Conservation (phyloP, 2,888 invertebrate genomes). For the Drosophila paracracens region DNA sequence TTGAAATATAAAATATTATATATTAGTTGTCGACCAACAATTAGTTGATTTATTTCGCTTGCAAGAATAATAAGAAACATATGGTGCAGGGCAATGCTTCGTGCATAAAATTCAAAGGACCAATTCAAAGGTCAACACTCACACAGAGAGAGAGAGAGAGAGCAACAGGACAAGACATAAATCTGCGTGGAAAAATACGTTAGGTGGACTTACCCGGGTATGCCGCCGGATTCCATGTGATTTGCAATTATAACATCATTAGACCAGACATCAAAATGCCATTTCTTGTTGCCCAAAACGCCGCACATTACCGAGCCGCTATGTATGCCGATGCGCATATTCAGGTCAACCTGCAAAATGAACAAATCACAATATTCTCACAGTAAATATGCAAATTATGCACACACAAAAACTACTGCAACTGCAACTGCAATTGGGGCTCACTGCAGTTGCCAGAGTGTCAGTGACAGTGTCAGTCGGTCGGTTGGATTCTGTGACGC, state of each 20-base stretch:
- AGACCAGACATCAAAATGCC: conserved; percentile 98
- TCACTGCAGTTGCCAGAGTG: conserved; percentile 26
- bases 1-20: background rate
- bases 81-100: conserved; percentile 25
- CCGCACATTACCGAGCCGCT: conserved; percentile 98
- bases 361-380: conserved; percentile 24
- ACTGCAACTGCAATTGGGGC: conserved; percentile 4
- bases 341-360: conserved; percentile 91
- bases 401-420: conserved; percentile 1
- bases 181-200: background rate
- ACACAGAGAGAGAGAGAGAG: background rate
- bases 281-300: conserved; percentile 95
- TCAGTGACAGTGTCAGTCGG: conserved; percentile 14
- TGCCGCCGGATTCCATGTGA: conserved; percentile 98
- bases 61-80: conserved; percentile 20
- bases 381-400: conserved; percentile 51
- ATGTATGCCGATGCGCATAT: conserved; percentile 99
- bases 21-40: background rate
- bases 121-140: background rate
- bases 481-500: conserved; percentile 10
- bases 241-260: conserved; percentile 98
- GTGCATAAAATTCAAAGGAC: conserved; percentile 29
- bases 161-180: too few species aligned
- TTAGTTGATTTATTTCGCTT: conserved; percentile 2
- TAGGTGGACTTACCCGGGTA: conserved; percentile 92